Conservation (phyloP, 2,113 vertebrate species). For the Dipodomys ordii region DNA sequence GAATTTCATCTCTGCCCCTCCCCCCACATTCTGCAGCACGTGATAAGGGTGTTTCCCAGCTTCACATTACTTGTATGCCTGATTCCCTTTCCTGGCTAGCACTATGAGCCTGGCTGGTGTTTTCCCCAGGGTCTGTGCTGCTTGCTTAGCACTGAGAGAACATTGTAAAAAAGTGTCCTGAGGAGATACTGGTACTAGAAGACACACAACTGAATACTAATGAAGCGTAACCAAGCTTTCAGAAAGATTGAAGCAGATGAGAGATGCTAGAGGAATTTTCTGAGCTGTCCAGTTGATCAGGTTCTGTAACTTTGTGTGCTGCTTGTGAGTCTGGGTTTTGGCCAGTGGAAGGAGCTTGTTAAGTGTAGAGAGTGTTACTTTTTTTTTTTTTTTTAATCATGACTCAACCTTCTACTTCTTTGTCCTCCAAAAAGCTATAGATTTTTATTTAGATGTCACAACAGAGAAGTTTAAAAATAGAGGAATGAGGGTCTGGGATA, state of each 20-base stretch:
- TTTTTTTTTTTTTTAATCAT: background rate
- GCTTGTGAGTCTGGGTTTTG: slow-evolving; percentile 11
- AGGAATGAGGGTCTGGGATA: slow-evolving; percentile 36
- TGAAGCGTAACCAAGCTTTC: background rate
- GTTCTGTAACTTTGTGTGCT: background rate
- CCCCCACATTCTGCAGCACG: background rate
- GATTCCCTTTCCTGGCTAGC: background rate
- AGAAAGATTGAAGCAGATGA: background rate
- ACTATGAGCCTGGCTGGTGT: background rate
- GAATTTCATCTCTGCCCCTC: background rate
- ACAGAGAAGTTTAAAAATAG: slow-evolving; percentile 61
- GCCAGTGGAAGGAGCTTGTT: background rate
- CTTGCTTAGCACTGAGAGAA: background rate
- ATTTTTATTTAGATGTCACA: slow-evolving; percentile 49
- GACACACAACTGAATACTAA: background rate
- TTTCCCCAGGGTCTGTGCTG: background rate
- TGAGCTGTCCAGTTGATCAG: background rate
- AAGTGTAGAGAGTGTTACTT: background rate
- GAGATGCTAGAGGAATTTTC: background rate
- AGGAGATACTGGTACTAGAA: background rate
- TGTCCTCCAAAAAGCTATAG: background rate
- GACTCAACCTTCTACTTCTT: background rate
- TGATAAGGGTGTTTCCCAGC: background rate
- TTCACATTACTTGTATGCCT: background rate
- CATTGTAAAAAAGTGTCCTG: background rate